phyloP scores from a whole-genome alignment of 2,888 invertebrate species.

The Pristionchus mayeri region DNA sequence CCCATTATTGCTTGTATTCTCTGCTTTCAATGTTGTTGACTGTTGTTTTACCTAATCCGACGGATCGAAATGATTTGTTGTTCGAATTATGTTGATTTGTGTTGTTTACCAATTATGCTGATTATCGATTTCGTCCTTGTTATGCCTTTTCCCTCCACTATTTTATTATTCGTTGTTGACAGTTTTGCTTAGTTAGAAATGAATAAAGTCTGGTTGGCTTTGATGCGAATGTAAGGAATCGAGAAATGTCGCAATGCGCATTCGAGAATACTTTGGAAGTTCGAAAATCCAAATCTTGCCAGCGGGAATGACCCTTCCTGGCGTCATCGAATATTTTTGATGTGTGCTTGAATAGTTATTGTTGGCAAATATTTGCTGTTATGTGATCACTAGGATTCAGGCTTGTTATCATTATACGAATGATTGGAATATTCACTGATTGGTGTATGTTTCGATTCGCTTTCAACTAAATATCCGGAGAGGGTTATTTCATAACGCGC shows the following conservation, averaged over 20 bases:
- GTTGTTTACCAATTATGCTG: neutral
- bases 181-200: neutral
- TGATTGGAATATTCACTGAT: too few relatives aligned
- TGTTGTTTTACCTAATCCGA: conserved; percentile 38
- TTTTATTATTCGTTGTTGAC: conserved; percentile 1
- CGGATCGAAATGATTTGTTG: neutral
- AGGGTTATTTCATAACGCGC: too few relatives aligned
- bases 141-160: neutral
- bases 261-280: neutral
- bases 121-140: conserved; percentile 29
- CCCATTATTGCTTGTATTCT: neutral
- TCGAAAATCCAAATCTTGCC: too few relatives aligned
- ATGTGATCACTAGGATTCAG: neutral
- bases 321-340: neutral
- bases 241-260: neutral
- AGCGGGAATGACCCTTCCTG: neutral
- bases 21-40: conserved; percentile 17
- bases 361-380: neutral
- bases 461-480: too few relatives aligned
- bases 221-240: neutral
- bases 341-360: neutral
- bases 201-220: conserved; percentile 45
- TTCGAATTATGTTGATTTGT: neutral
- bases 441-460: too few relatives aligned
- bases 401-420: too few relatives aligned